Conservation (phyloP, 1,140 invertebrate species). For the Hylaeus anthracinus region DNA sequence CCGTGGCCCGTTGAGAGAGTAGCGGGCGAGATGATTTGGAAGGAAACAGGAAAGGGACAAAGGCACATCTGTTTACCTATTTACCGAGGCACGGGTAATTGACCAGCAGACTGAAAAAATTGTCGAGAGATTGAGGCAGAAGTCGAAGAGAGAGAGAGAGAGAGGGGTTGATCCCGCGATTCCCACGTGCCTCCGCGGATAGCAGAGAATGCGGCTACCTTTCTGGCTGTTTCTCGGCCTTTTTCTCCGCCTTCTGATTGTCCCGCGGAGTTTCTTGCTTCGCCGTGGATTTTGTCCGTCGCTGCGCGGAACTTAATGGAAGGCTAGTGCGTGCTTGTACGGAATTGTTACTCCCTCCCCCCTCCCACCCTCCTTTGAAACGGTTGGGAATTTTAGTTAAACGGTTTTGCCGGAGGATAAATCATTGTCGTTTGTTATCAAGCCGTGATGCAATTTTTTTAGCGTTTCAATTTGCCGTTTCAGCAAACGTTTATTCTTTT, state of each 20-base stretch:
- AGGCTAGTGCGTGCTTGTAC: constrained; percentile 57
- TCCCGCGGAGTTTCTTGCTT: constrained; percentile 45
- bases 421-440: constrained; percentile 14
- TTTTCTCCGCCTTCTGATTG: constrained; percentile 57
- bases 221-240: constrained; percentile 39
- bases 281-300: constrained; percentile 41
- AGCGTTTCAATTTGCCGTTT: too few relatives aligned
- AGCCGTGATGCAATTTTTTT: neutral
- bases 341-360: constrained; percentile 50
- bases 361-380: constrained; percentile 15
- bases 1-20: neutral
- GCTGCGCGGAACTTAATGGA: constrained; percentile 56
- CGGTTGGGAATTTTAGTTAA: constrained; percentile 56
- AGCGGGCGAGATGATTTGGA: constrained; percentile 6
- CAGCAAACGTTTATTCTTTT: too few relatives aligned
- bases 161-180: constrained; percentile 66
- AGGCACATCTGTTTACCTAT: constrained; percentile 69
- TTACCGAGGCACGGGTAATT: constrained; percentile 72
- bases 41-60: constrained; percentile 22
- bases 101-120: constrained; percentile 13
- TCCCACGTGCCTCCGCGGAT: constrained; percentile 72
- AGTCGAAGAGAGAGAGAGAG: neutral
- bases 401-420: constrained; percentile 19
- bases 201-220: constrained; percentile 51
- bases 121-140: constrained; percentile 28